Conservation (phyloP, 2,888 invertebrate species). For the Blera fallax region DNA sequence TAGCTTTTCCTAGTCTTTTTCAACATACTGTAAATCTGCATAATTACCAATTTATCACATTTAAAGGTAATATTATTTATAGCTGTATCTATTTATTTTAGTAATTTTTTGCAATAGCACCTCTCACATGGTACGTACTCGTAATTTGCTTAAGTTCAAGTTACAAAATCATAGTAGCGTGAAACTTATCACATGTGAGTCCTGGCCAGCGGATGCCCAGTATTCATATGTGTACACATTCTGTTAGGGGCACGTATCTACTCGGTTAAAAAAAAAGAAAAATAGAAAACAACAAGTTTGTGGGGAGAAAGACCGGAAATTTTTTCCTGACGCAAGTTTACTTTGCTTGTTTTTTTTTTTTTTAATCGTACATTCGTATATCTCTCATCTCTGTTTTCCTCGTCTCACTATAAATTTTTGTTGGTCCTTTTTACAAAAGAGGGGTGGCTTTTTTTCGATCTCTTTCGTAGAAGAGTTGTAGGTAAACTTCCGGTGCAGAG, state of each 20-base stretch:
- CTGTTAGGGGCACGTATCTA: conserved; percentile 28
- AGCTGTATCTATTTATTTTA: too few relatives aligned
- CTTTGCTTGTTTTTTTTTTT: conserved; percentile 53
- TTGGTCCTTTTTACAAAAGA: conserved; percentile 68
- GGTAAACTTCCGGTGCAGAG: conserved; percentile 67
- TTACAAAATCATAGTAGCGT: conserved; percentile 14
- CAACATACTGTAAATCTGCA: too few relatives aligned
- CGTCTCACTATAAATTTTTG: conserved; percentile 52
- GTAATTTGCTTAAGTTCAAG: neutral
- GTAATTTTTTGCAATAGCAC: neutral
- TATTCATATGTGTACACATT: conserved; percentile 15
- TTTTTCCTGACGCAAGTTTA: conserved; percentile 53
- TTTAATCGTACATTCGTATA: conserved; percentile 40
- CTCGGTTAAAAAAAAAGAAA: conserved; percentile 6
- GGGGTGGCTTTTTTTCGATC: conserved; percentile 70
- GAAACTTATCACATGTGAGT: conserved; percentile 6
- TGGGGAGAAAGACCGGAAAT: conserved; percentile 19
- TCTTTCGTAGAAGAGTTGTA: conserved; percentile 64
- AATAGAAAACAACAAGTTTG: conserved; percentile 65
- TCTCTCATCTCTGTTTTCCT: conserved; percentile 57
- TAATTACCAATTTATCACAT: too few relatives aligned
- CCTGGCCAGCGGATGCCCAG: neutral
- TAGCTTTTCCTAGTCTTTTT: too few relatives aligned
- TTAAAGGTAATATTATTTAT: too few relatives aligned
- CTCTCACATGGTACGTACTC: neutral